Base-by-base conservation (phyloP, 2,113 vertebrate genomes). In the Anolis carolinensis region DNA sequence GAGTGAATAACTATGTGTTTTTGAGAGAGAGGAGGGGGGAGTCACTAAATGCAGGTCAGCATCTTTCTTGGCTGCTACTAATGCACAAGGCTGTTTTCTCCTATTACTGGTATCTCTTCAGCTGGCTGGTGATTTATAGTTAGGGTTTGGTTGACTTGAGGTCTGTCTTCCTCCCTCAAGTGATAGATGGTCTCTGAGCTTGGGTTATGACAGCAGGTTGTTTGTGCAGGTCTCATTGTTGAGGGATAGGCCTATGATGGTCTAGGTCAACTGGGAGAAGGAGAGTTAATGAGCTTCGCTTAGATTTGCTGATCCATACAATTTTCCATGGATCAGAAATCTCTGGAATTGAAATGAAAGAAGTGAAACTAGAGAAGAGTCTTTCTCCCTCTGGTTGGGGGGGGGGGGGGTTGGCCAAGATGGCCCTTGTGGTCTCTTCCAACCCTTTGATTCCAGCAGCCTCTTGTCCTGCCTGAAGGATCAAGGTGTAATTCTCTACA, bases 11-110 rank as follows among this genome's bases (percentile, higher is more conserved):
- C 39, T 44, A 44, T 44, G 39, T 44, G 39, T 44, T 44, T 44
- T 44, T 44, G 9, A 14, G 52, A 55, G 52, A 7, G 14, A 14
- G 52, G 10, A 10, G 9, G 0, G 62, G 89, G 81, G 85, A 0
- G 20, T 72, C 87, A 50, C 88, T 92, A 93, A 63, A 67, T 85
- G 84, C 87, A 48, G 83, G 73, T 91, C 95, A 92, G 89, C 65
- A 80, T 23, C 88, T 92, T 82, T 75, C 7, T 0, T 55, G 84
- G 88, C 90, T 91, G 79, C 44, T 82, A 89, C 18, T 86, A 88
- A 91, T 75, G 90, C 86, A 89, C 21, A 63, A 14, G 73, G 72
- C 85, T 82, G 50, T 27, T 90, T 91, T 83, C 74, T 84, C 79
- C 34, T 36, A 14, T 79, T 89, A 44, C 32, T 90, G 74, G 77